Conservation (phyloP, 2,113 vertebrate genomes). For the Datnioides undecimradiatus region DNA sequence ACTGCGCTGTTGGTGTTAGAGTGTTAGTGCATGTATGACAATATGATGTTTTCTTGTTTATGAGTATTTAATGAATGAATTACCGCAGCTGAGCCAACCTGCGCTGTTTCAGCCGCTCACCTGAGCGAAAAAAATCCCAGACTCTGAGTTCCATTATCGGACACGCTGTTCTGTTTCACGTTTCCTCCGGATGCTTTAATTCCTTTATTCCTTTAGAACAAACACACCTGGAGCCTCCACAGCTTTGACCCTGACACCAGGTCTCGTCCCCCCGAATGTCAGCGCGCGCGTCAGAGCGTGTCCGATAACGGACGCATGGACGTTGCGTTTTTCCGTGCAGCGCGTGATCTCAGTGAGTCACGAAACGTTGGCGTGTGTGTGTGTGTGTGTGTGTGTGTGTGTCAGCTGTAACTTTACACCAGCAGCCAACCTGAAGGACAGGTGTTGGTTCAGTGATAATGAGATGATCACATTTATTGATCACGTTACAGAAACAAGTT, state of each 20-base stretch:
- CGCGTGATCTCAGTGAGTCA: constrained; percentile 33
- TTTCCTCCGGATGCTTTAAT: too few species aligned
- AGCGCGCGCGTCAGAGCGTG: background rate
- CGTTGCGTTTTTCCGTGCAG: background rate
- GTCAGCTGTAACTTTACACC: background rate
- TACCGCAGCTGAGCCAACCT: background rate
- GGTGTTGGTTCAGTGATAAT: too few species aligned
- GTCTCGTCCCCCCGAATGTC: too few species aligned
- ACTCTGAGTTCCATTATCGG: constrained; percentile 15
- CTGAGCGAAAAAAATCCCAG: background rate
- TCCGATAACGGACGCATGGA: constrained; percentile 31
- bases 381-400: background rate
- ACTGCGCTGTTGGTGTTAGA: too few species aligned
- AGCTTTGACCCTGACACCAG: background rate
- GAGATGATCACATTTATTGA: too few species aligned
- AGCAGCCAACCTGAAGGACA: background rate
- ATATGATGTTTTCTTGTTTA: background rate
- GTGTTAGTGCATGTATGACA: background rate
- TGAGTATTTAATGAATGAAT: background rate
- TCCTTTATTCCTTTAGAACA: too few species aligned
- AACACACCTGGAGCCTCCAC: background rate
- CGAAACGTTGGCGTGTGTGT: constrained; percentile 5
- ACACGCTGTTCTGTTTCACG: too few species aligned
- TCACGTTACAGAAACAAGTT: too few species aligned
- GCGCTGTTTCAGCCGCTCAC: background rate